Evolutionary conservation across 2,797 vertebrate species (phyloP).

Genomic region (Allenopithecus nigroviridis): DNA sequence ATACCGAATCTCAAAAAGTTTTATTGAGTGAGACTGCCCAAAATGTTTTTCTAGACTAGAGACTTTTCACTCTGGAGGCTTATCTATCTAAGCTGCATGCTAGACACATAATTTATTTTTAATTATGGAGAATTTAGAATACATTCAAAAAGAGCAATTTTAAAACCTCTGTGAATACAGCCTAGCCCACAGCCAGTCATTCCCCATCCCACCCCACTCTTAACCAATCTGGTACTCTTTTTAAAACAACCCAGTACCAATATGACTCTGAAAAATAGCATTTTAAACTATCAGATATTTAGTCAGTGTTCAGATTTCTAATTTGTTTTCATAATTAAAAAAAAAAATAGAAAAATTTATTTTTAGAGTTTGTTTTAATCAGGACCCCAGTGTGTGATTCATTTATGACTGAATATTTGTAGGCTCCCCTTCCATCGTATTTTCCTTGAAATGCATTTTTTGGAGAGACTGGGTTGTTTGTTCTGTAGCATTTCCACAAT

Average conservation of each 20-base stretch:
- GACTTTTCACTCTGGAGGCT: background rate
- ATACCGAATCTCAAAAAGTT: conserved; percentile 6
- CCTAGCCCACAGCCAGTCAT: background rate
- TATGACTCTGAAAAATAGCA: background rate
- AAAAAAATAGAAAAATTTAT: background rate
- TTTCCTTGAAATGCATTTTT: background rate
- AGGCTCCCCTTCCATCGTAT: background rate
- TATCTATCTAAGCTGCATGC: background rate
- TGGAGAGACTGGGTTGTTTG: background rate
- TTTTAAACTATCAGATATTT: background rate
- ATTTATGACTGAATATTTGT: background rate
- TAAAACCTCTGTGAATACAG: background rate
- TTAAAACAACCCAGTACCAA: background rate
- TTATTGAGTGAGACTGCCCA: background rate
- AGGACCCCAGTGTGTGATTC: background rate
- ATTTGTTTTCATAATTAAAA: background rate
- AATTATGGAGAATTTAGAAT: background rate
- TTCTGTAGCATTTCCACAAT: background rate
- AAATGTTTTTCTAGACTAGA: background rate
- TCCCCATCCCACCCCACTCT: background rate
- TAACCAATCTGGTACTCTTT: background rate
- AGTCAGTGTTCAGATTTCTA: background rate
- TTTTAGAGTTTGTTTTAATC: conserved; percentile 20
- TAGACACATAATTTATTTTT: background rate
- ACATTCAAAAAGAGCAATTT: background rate